Percentiles rank a stretch among this genome's conserved stretches.
These are phyloP conservation scores for Atethmia centrago DNA, from an alignment of 2,888 invertebrate species.

Conservation along the genomic window DNA sequence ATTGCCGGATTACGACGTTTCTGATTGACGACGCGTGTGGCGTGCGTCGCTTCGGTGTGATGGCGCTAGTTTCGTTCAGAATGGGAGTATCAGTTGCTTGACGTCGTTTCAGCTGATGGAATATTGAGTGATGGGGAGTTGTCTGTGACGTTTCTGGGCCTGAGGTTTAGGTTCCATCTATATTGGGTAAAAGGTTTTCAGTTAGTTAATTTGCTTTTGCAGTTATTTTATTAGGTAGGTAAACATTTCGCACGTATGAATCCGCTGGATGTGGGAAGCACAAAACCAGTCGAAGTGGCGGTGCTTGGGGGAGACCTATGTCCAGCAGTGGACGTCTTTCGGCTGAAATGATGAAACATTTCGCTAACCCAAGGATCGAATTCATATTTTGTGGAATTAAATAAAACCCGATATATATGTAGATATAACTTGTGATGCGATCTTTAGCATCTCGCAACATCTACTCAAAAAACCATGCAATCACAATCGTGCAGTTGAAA, in stretches of 20 bases:
- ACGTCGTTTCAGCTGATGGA: constrained; percentile 52
- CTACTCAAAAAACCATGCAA: constrained; percentile 46
- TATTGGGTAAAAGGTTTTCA: not conserved
- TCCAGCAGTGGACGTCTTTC: too few species aligned
- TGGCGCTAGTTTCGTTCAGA: constrained; percentile 41
- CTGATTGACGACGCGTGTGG: constrained; percentile 76
- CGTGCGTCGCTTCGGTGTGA: constrained; percentile 42
- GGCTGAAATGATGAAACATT: too few species aligned
- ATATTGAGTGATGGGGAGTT: constrained; percentile 52
- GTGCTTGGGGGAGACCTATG: too few species aligned
- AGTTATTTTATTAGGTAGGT: not conserved
- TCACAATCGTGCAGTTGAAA: constrained; percentile 47
- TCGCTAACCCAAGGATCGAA: too few species aligned
- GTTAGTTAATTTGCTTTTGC: not conserved
- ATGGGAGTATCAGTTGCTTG: constrained; percentile 54
- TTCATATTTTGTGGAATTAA: not conserved
- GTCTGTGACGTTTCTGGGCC: constrained; percentile 7
- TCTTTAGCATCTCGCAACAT: not conserved
- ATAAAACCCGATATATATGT: not conserved
- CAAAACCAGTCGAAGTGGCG: too few species aligned
- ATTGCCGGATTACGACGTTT: constrained; percentile 79
- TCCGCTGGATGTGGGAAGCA: too few species aligned
- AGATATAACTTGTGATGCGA: not conserved
- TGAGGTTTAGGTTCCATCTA: constrained; percentile 1
- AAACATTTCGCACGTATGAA: too few species aligned